Conservation (phyloP, 1,140 invertebrate genomes). For the Aphis gossypii region DNA sequence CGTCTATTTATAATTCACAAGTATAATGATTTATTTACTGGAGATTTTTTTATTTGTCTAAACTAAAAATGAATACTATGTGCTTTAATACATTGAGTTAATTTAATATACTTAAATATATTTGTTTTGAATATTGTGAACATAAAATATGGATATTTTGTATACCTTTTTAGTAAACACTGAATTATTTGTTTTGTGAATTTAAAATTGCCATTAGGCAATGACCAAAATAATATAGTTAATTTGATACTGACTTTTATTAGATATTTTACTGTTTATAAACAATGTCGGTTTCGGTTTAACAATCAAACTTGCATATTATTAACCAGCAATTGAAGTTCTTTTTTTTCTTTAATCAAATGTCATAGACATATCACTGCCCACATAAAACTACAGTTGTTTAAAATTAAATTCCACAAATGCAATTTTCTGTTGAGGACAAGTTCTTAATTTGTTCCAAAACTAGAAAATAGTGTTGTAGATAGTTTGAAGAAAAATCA, state of each 20-base stretch:
- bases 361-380: neutral
- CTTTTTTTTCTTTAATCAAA: neutral
- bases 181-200: neutral
- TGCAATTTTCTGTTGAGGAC: neutral
- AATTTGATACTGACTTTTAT: neutral
- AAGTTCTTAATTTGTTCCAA: constrained; percentile 46
- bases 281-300: neutral
- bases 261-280: neutral
- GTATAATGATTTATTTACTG: too few relatives aligned
- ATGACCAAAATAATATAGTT: neutral
- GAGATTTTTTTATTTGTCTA: neutral
- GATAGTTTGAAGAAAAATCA: constrained; percentile 26
- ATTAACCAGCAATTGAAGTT: neutral
- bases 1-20: too few relatives aligned
- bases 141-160: neutral
- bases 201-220: neutral
- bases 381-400: neutral
- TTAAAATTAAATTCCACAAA: constrained; percentile 15
- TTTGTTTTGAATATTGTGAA: neutral
- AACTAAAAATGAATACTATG: neutral
- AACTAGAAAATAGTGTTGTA: neutral
- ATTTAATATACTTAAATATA: neutral
- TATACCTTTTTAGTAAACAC: neutral
- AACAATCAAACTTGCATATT: neutral
- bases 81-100: neutral